phyloP scores from a whole-genome alignment of 2,113 vertebrate genomes.

The Sardina pilchardus region DNA sequence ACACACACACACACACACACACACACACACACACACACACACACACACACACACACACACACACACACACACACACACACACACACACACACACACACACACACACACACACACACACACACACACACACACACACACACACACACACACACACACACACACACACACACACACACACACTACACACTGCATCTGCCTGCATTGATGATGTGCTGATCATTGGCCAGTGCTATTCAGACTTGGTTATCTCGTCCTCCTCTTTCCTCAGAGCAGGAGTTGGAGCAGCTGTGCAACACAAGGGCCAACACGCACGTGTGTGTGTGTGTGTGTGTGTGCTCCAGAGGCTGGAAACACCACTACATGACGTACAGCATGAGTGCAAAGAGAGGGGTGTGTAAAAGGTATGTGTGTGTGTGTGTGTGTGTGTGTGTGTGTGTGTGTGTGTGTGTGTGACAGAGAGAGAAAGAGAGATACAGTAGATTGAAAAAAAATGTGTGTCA shows the following conservation, averaged over 20 bases:
- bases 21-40: slow-evolving; percentile 8
- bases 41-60: too few relatives aligned
- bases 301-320: too few relatives aligned
- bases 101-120: slow-evolving; percentile 16
- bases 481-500: background rate
- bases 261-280: too few relatives aligned
- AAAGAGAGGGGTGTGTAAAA: too few relatives aligned
- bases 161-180: slow-evolving; percentile 15
- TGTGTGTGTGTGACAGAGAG: background rate
- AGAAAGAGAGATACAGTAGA: too few relatives aligned
- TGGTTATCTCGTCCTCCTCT: background rate
- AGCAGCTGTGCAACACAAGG: too few relatives aligned
- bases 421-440: background rate
- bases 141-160: slow-evolving; percentile 15
- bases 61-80: background rate
- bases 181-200: background rate
- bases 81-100: background rate
- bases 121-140: slow-evolving; percentile 15
- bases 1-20: slow-evolving; percentile 15
- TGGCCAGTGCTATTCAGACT: background rate
- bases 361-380: too few relatives aligned
- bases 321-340: too few relatives aligned
- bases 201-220: background rate
- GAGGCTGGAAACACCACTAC: too few relatives aligned
- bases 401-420: too few relatives aligned